Base-by-base conservation (phyloP, 2,888 invertebrate genomes). In the Encarsia formosa region DNA sequence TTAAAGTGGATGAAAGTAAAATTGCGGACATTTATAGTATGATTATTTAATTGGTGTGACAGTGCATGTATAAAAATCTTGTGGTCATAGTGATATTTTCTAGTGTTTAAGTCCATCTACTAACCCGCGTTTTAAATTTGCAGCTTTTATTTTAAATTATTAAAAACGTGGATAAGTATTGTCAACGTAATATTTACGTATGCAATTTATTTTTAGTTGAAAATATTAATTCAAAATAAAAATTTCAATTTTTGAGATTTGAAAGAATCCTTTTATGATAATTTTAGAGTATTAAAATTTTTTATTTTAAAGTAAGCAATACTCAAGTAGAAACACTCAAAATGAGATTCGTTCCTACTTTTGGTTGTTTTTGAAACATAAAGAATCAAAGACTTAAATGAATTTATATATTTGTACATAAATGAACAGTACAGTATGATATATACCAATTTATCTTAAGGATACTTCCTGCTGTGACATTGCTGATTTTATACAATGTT, bases 331-430 rank as follows among this genome's bases (percentile, higher is more conserved):
- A 50, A 40, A 29, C 38, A 16, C 22, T 37, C 11, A 26, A 15
- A 13, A 43, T 24, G 15, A 37, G 15, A 45, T 41, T 22, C 23
- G 45, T 39, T 52, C 20, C 38, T 24, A 26, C 40, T 49, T 49
- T 43, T 23, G 11, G 18, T 46, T 52, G 18, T 47, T 47, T 5
- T 43, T 18, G 20, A 46, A 46, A 41, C 40, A 3, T 19, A 45
- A 41, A 35, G 20, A 22, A 49, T 51, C 20, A 37, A 51, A 60
- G 34, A 51, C 40, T 49, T 47, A 49, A 53, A 52, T 29, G 51
- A 63, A 59, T 61, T 65, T 66, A 65, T 65, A 65, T 66, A 68
- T 66, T 64, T 69, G 68, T 69, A 68, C 54, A 68, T 69, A 68
- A 63, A 59, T 56, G 20, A 57, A 49, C 47, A 41, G 29, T 37